Evolutionary conservation across 2,888 invertebrate species (phyloP), one percentile per base, ranked within the genome.

Genomic region (Peribatodes rhomboidaria): DNA sequence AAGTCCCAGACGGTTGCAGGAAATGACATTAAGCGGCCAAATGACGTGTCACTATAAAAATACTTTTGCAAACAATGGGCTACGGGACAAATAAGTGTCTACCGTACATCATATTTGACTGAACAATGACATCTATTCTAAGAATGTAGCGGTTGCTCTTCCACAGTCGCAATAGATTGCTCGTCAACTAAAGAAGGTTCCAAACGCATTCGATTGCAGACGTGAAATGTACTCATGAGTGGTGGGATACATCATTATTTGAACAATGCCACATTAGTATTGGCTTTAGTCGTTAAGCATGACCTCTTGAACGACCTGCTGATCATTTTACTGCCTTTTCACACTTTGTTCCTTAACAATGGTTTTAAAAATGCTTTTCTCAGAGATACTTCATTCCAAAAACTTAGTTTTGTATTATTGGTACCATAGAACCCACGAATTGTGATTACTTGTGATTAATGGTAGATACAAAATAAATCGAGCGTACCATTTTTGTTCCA

Each of bases 61-160:
- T 68, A 68, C 63, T 66, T 61, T 56, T 68, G 52, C 63, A 49
- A 75, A 80, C 81, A 81, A 80, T 79, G 72, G 74, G 68, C 59
- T 27, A 69, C 72, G 70, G 66, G 70, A 73, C 74, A 68, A 68
- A 71, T 68, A 69, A 70, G 65, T 72, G 6, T n/a, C 27, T 6
- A 74, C 73, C 70, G 76, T 72, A 73, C 62, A 74, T 75, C 70
- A 78, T 70, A 75, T 71, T 76, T 55, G 65, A 74, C 67, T 57
- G 16, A 54, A 61, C 53, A 54, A 61, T 54, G 41, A 44, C 41
- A 16, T 18, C 16, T 27, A 27, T 27, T 27, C 27, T 39, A 61
- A 61, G 41, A 44, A 46, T 41, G 27, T 39, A 53, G 41, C 35
- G 46, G 16, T 18, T n/a, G n/a, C n/a, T 61, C 27, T 57, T 56